phyloP scores from a whole-genome alignment of 2,888 invertebrate species.

The Epistrophe grossulariae region DNA sequence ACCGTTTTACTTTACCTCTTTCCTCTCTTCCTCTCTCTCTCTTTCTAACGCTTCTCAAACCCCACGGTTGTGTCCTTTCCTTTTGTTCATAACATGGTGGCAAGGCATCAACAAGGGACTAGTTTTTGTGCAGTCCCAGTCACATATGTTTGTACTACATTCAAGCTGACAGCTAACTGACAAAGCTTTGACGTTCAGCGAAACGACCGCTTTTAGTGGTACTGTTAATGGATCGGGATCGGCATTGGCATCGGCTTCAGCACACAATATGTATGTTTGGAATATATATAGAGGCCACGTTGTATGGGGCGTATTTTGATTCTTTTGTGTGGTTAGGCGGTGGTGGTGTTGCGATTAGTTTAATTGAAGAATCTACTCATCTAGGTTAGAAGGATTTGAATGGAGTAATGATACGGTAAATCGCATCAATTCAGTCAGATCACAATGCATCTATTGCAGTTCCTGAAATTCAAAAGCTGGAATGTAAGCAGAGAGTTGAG shows the following conservation, averaged over 20 bases:
- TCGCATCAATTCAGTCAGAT: too few species aligned
- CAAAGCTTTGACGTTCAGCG: slow-evolving; percentile 66
- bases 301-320: not conserved
- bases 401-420: too few species aligned
- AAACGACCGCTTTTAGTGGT: slow-evolving; percentile 67
- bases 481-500: too few species aligned
- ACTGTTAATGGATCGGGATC: slow-evolving; percentile 68
- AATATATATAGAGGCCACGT: not conserved
- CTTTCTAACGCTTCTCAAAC: not conserved
- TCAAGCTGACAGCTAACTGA: slow-evolving; percentile 67
- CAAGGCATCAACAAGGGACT: slow-evolving; percentile 17
- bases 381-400: too few species aligned
- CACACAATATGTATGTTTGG: not conserved
- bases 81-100: not conserved
- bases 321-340: not conserved
- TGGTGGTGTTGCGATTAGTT: not conserved
- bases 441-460: too few species aligned
- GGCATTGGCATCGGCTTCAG: not conserved
- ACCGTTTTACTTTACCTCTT: slow-evolving; percentile 18
- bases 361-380: not conserved
- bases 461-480: too few species aligned
- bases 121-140: slow-evolving; percentile 29
- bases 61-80: not conserved
- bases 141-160: slow-evolving; percentile 60
- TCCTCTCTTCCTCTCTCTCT: not conserved